A percentile compares a stretch with the other conserved stretches of the same genome.
Conservation (phyloP, 1,140 invertebrate species). For the Drosophila elegans region DNA sequence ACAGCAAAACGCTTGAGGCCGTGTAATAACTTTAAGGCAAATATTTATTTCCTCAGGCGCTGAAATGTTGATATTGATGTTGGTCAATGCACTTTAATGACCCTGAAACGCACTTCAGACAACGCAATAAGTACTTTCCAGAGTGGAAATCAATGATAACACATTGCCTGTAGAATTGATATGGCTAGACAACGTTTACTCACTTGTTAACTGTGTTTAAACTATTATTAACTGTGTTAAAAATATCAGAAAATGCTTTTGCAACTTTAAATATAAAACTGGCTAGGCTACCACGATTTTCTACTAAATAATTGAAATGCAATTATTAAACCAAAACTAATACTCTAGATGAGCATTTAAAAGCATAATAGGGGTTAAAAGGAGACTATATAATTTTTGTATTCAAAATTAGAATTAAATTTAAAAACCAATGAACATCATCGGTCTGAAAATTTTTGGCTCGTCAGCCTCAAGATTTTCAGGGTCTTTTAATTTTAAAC, state of each 20-base stretch:
- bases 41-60: conserved; percentile 35
- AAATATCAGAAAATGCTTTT: too few relatives aligned
- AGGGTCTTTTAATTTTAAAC: too few relatives aligned
- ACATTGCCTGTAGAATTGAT: too few relatives aligned
- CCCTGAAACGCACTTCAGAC: conserved; percentile 26
- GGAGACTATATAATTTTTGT: neutral
- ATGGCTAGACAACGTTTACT: neutral
- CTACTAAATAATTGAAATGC: too few relatives aligned
- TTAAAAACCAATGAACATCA: neutral
- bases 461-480: neutral
- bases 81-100: conserved; percentile 46
- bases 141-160: neutral
- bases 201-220: too few relatives aligned
- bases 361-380: too few relatives aligned
- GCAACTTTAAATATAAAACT: too few relatives aligned
- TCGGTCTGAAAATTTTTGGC: neutral
- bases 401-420: neutral
- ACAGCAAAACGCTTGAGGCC: conserved; percentile 34
- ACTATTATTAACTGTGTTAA: too few relatives aligned
- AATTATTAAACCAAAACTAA: too few relatives aligned
- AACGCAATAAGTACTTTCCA: neutral
- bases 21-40: conserved; percentile 41
- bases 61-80: conserved; percentile 31
- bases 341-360: too few relatives aligned
- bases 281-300: too few relatives aligned